Evolutionary conservation across 2,113 vertebrate genomes (phyloP).

Genomic region (Spea bombifrons): DNA sequence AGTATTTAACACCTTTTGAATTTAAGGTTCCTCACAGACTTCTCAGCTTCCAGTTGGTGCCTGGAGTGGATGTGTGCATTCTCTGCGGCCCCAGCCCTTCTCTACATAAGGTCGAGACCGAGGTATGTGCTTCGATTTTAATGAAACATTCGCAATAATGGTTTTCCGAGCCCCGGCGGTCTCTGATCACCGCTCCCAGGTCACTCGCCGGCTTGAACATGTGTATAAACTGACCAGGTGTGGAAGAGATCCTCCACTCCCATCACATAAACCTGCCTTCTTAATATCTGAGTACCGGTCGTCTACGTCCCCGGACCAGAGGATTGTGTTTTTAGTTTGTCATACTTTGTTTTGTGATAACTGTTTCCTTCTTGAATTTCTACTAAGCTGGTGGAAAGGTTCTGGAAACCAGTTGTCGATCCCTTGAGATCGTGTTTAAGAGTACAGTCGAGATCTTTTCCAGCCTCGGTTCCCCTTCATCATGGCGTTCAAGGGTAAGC

Average conservation of each 20-base stretch:
- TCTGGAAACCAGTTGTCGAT: conserved; percentile 79
- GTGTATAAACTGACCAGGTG: too few relatives aligned
- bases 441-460: conserved; percentile 64
- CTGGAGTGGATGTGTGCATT: conserved; percentile 73
- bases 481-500: conserved; percentile 72
- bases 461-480: conserved; percentile 62
- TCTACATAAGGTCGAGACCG: conserved; percentile 67
- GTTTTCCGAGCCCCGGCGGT: too few relatives aligned
- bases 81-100: conserved; percentile 82
- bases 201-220: too few relatives aligned
- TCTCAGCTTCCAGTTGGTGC: conserved; percentile 79
- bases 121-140: conserved; percentile 50
- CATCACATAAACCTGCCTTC: too few relatives aligned
- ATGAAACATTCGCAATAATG: too few relatives aligned
- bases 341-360: background rate
- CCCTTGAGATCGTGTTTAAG: conserved; percentile 68
- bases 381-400: conserved; percentile 65
- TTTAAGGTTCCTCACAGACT: conserved; percentile 77
- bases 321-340: too few relatives aligned
- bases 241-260: too few relatives aligned
- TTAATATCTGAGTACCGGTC: too few relatives aligned
- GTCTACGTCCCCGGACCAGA: too few relatives aligned
- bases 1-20: too few relatives aligned
- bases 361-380: background rate
- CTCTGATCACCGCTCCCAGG: too few relatives aligned